Evolutionary conservation across 2,888 invertebrate species (phyloP), one percentile per base, ranked within the genome.

Genomic region (Blomia tropicalis): DNA sequence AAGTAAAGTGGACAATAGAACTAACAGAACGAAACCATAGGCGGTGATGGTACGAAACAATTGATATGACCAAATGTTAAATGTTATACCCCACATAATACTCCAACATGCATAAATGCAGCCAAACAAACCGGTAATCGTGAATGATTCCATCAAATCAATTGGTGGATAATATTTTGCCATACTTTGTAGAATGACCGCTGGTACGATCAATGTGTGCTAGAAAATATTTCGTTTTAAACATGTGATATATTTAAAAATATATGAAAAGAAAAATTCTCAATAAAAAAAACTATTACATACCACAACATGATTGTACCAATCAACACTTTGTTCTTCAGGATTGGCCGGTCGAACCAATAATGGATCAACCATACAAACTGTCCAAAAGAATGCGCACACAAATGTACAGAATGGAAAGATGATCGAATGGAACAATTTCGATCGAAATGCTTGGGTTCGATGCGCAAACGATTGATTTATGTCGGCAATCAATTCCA

Each of bases 281-380:
- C 41, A 41, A 17, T n/a, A 14, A 41, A n/a, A n/a, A n/a, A n/a
- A n/a, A n/a, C n/a, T n/a, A n/a, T n/a, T n/a, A 41, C 41, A 17
- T 56, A 56, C 56, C 56, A 29, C 25, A n/a, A 56, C 29, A 2
- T 56, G 56, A 36, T 56, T 56, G 29, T 56, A 29, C 56, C 56
- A 56, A 14, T 56, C 56, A 22, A 11, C 29, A 11, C 31, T 29
- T 19, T 30, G 56, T 19, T 30, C 31, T 36, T 2, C 56, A 2
- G n/a, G 7, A n/a, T 47, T 27, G 51, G 11, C 14, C 14, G 51
- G 7, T n/a, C 31, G 29, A 2, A 56, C 3, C 25, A 56, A 2
- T 14, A 19, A 19, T 19, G 25, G 30, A 31, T 56, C 27, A 4
- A 56, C 2, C 14, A 36, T 19, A n/a, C 31, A 31, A n/a, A 56